A percentile compares a stretch with the other conserved stretches of the same genome.
Conservation (phyloP, 1,140 invertebrate species). For the Heterodera schachtii region DNA sequence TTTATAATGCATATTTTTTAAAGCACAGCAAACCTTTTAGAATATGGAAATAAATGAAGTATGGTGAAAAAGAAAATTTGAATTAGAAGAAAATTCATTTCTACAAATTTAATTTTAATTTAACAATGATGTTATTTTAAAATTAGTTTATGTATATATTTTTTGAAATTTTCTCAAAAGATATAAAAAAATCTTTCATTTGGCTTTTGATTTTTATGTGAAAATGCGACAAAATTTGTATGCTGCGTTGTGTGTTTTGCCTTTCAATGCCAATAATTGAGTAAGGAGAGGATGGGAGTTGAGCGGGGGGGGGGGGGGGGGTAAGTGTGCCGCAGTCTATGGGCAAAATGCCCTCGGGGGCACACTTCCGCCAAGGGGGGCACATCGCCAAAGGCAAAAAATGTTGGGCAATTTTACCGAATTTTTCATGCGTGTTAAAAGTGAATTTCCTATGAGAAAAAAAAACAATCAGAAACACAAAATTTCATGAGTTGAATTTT, state of each 20-base stretch:
- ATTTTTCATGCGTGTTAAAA: no score
- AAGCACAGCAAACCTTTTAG: neutral
- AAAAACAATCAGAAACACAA: no score
- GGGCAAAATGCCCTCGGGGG: neutral
- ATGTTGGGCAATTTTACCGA: neutral
- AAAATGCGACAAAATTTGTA: neutral
- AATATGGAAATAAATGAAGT: neutral
- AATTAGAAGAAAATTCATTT: neutral
- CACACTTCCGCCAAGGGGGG: neutral
- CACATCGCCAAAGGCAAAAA: neutral
- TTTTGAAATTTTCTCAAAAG: no score
- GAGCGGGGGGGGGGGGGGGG: neutral
- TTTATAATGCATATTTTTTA: neutral
- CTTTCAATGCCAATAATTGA: slow-evolving; percentile 2
- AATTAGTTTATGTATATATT: no score
- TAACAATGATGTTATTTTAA: neutral
- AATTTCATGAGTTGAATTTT: no score
- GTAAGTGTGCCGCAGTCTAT: neutral
- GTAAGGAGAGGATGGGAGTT: neutral
- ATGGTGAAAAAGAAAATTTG: neutral
- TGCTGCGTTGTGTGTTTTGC: neutral
- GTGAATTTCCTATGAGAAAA: no score
- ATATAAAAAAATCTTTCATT: neutral
- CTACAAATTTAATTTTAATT: neutral
- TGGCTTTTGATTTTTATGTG: neutral